These are phyloP conservation scores for Ryuthela nishihirai DNA, from an alignment of 2,888 invertebrate species.

Conservation along the genomic window DNA sequence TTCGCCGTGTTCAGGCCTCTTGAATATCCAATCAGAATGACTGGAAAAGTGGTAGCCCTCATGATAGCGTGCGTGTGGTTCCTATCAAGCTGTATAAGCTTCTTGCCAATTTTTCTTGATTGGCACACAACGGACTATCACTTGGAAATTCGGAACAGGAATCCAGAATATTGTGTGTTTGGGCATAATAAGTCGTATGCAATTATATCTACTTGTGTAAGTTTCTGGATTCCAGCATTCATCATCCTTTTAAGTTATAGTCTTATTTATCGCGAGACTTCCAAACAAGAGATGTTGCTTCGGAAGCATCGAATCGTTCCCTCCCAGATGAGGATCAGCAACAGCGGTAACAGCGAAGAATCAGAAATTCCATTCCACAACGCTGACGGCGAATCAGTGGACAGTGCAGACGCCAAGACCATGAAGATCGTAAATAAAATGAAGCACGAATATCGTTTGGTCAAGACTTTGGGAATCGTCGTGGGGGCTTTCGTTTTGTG, in stretches of 20 bases:
- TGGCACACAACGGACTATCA: constrained; percentile 97
- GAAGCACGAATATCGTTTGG: constrained; percentile 54
- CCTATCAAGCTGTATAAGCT: constrained; percentile 83
- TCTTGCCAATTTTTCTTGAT: constrained; percentile 89
- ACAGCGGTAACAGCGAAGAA: constrained; percentile 48
- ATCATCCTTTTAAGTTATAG: constrained; percentile 89
- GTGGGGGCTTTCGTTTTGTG: constrained; percentile 96
- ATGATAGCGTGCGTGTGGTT: constrained; percentile 75
- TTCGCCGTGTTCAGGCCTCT: constrained; percentile 90
- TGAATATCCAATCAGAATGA: constrained; percentile 90
- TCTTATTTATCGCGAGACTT: constrained; percentile 84
- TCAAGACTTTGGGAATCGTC: constrained; percentile 91
- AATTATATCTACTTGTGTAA: constrained; percentile 82
- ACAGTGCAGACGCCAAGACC: constrained; percentile 62
- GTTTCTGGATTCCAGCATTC: constrained; percentile 91
- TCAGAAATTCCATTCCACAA: constrained; percentile 36
- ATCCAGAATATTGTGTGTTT: constrained; percentile 75
- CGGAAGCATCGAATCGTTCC: constrained; percentile 56
- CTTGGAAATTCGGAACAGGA: constrained; percentile 46
- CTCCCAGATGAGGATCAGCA: constrained; percentile 5
- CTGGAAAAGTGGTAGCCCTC: constrained; percentile 65
- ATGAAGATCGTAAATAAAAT: constrained; percentile 87
- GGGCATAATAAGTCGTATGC: constrained; percentile 83
- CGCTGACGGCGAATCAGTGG: constrained; percentile 60
- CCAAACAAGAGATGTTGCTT: constrained; percentile 81